phyloP scores from a whole-genome alignment of 2,797 vertebrate genomes.

The Enoplosus armatus region DNA sequence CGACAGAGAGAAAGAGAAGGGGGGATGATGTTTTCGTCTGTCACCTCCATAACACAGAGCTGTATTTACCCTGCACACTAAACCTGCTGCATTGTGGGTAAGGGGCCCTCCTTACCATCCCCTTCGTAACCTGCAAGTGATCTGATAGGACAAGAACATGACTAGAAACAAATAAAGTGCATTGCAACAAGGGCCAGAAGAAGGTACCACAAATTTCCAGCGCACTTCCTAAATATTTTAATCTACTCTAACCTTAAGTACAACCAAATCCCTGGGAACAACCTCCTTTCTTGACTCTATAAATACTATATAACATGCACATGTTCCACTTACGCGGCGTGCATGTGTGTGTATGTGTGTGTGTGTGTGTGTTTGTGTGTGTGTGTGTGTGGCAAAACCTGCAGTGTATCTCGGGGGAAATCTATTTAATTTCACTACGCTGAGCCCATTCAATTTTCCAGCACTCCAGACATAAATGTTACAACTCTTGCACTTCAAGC shows the following conservation, averaged over 20 bases:
- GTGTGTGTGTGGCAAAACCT: slow-evolving; percentile 16
- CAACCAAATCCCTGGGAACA: slow-evolving; percentile 38
- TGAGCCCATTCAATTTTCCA: slow-evolving; percentile 62
- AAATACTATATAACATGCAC: slow-evolving; percentile 70
- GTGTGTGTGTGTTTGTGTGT: background rate
- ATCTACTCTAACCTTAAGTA: slow-evolving; percentile 31
- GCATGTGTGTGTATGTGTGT: slow-evolving; percentile 11
- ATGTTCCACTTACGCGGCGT: slow-evolving; percentile 47
- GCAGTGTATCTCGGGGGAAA: slow-evolving; percentile 57
- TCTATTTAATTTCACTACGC: slow-evolving; percentile 68
- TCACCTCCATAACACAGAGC: slow-evolving; percentile 23
- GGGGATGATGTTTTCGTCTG: slow-evolving; percentile 14
- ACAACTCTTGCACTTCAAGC: slow-evolving; percentile 54
- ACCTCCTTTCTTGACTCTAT: slow-evolving; percentile 48
- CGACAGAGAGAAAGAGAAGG: slow-evolving; percentile 24
- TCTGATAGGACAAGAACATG: background rate
- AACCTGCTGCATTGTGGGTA: slow-evolving; percentile 33
- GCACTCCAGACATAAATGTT: slow-evolving; percentile 59
- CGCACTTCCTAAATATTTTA: slow-evolving; percentile 62
- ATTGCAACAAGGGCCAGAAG: background rate
- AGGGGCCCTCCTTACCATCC: background rate
- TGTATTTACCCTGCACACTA: background rate
- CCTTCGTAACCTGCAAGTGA: background rate
- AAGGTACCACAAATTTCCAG: slow-evolving; percentile 13
- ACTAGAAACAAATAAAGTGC: background rate